A percentile compares a stretch with the other conserved stretches of the same genome.
Evolutionary conservation across 2,888 invertebrate species (phyloP).

Genomic region (Lamellibrachia columna): DNA sequence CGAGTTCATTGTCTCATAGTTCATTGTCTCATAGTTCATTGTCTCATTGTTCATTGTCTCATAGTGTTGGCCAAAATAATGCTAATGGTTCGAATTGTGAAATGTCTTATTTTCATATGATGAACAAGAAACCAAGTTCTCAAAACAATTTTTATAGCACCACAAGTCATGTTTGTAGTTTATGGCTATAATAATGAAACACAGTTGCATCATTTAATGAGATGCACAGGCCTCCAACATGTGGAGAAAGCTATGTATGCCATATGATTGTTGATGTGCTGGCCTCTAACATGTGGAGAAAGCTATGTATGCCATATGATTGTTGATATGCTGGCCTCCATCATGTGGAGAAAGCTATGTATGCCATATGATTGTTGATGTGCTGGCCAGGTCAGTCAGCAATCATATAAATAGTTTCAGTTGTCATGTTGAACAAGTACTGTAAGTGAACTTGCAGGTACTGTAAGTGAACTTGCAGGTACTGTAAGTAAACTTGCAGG

Average conservation of each 20-base stretch:
- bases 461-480: too few relatives aligned
- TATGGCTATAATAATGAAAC: neutral
- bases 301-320: too few relatives aligned
- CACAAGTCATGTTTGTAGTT: neutral
- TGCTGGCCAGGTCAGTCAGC: neutral
- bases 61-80: neutral
- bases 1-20: neutral
- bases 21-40: slow-evolving; percentile 6
- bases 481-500: too few relatives aligned
- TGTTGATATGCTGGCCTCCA: too few relatives aligned
- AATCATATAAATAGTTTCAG: too few relatives aligned
- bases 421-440: too few relatives aligned
- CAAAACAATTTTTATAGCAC: neutral
- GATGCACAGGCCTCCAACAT: neutral
- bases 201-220: neutral
- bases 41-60: slow-evolving; percentile 6
- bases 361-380: neutral
- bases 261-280: neutral
- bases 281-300: neutral
- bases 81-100: neutral
- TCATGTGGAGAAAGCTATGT: too few relatives aligned
- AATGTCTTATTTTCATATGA: neutral
- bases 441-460: too few relatives aligned
- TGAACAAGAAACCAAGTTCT: neutral
- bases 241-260: neutral